Conservation (phyloP, 2,888 invertebrate species). For the Selenia dentaria region DNA sequence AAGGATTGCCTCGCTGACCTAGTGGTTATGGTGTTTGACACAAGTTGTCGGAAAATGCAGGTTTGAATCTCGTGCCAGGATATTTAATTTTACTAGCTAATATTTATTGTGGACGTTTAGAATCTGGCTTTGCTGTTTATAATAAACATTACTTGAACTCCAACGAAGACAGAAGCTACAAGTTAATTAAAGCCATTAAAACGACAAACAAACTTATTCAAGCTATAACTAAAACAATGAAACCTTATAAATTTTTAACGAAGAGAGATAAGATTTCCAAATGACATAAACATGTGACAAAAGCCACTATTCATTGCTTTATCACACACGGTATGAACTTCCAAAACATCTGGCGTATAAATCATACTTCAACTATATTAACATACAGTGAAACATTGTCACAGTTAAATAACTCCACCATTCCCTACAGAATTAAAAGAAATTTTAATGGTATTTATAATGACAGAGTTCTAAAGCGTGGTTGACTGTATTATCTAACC, state of each 20-base stretch:
- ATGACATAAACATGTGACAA: conserved; percentile 13
- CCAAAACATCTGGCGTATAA: conserved; percentile 16
- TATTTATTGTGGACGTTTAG: too few species aligned
- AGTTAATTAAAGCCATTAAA: too few species aligned
- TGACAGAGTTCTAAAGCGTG: conserved; percentile 1
- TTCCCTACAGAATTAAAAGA: background rate
- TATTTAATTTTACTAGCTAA: too few species aligned
- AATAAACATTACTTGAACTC: too few species aligned
- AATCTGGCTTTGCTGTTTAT: too few species aligned
- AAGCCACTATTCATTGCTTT: conserved; percentile 16
- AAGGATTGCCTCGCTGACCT: too few species aligned
- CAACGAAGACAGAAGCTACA: too few species aligned
- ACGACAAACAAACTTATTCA: too few species aligned
- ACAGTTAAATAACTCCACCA: background rate
- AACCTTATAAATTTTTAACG: conserved; percentile 2
- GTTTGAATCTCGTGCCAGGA: too few species aligned
- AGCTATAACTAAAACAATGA: conserved; percentile 5
- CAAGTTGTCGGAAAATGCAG: too few species aligned
- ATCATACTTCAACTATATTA: conserved; percentile 6
- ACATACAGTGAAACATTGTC: conserved; percentile 1
- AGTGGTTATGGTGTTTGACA: too few species aligned
- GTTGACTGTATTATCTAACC: conserved; percentile 8
- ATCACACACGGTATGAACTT: conserved; percentile 7
- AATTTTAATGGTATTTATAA: background rate
- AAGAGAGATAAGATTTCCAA: conserved; percentile 12